Base-by-base conservation (phyloP, 1,140 invertebrate species). In the Mamestra configurata region DNA sequence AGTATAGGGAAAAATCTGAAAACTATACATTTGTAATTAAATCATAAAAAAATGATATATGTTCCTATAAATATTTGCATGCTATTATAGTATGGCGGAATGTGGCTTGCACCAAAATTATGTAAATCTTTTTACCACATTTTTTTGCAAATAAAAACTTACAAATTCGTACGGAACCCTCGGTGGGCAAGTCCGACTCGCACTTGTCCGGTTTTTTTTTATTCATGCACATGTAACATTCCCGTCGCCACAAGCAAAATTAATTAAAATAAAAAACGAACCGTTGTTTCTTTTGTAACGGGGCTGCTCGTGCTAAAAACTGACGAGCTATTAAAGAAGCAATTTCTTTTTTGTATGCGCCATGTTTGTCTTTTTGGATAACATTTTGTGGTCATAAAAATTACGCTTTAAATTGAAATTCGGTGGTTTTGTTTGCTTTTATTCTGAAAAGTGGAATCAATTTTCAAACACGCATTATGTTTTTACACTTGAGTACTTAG, bases 281-380 rank as follows among this genome's bases (percentile, higher is more conserved):
- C 70, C 70, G 49, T 55, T 57, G 51, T 53, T 73, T 55, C 70
- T 73, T 55, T 73, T 55, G 70, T 73, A 73, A 73, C 70, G 70
- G 70, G 51, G 70, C 51, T 73, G 70, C 20, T 73, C 51, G 70
- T 57, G 70, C 70, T 73, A 73, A 73, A 68, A 73, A 40, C 70
- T 55, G 70, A 55, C 70, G 20, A 37, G 51, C 51, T 73, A 73
- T 73, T 57, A 73, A 70, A 73, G 70, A 73, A 73, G 49, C 70
- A 73, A 53, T 73, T 73, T 73, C 66, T 70, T 70, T 70, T 70
- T 70, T 70, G 24, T 70, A 51, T 11, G 8, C 66, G 43, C n/a
- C 66, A 51, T 70, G 66, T 70, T 70, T 70, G 46, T 70, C 37
- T 68, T 46, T 68, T 68, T 24, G 64, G 37, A n/a, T 46, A n/a